Evolutionary conservation across 2,113 vertebrate genomes (phyloP), one percentile per base, ranked within the genome.

Genomic region (Tachysurus fulvidraco): DNA sequence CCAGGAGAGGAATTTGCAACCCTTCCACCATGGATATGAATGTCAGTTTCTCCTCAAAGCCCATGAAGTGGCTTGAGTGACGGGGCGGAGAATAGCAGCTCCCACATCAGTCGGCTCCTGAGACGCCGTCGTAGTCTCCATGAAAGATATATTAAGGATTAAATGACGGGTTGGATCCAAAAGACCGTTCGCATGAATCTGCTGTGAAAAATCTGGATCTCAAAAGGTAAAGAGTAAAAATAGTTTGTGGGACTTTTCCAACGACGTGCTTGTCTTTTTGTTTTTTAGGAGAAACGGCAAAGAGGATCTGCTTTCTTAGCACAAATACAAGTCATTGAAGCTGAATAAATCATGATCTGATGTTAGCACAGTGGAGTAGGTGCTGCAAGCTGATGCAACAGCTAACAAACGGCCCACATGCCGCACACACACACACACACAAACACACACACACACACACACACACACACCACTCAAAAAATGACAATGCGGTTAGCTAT

Each of bases 1-100:
- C 92, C 90, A 91, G 89, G 88, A 86, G 80, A 93, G 93, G 94
- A 94, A 95, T 95, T 92, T 86, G 87, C 87, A 90, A 83, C 89
- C 91, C 91, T 90, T 90, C 89, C 89, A 89, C 88, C 89, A 91
- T 91, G 90, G 93, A 91, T 91, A 91, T 94, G 93, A 94, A 92
- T 93, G 93, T 93, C 91, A 93, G 90, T 89, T 87, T 86, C 85
- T 84, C 83, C 88, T 90, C 83, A 92, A 88, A 91, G 90, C 87
- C 85, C 81, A 86, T 88, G 91, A 91, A 91, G 84, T 89, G 36
- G 36, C 36, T 36, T 91, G 89, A 90, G 46, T 59, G 65, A 88
- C 23, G 21, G 36, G 79, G 79, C 41, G 73, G 65, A 50, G 80
- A 54, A 69, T 30, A 78, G 74, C 16, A 13, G 71, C 50, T 55